Conservation (phyloP, 2,113 vertebrate species). For the Mastomys coucha region DNA sequence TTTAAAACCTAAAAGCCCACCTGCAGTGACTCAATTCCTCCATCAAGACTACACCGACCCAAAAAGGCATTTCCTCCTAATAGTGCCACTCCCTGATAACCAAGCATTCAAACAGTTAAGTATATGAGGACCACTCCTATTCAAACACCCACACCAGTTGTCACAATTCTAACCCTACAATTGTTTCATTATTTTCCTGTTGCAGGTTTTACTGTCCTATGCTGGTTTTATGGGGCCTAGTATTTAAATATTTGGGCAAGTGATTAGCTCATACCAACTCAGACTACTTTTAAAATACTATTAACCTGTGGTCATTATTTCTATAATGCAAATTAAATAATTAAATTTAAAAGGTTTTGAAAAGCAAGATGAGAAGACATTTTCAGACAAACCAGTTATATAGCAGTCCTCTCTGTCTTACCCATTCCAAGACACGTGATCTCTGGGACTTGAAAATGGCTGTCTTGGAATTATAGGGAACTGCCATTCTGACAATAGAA, state of each 20-base stretch:
- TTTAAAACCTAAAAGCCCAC: background rate
- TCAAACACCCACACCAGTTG: background rate
- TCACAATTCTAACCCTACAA: background rate
- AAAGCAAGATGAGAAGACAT: constrained; percentile 64
- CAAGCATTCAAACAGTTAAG: background rate
- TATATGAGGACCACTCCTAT: background rate
- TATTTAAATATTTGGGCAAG: background rate
- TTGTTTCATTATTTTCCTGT: background rate
- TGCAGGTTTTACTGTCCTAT: no score
- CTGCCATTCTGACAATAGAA: constrained; percentile 66
- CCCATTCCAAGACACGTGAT: background rate
- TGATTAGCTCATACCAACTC: background rate
- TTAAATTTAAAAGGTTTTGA: constrained; percentile 44
- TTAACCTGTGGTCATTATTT: background rate
- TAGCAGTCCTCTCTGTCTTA: background rate
- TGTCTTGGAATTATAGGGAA: constrained; percentile 63
- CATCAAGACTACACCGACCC: background rate
- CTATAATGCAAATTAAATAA: constrained; percentile 54
- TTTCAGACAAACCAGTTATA: constrained; percentile 39
- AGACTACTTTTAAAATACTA: constrained; percentile 14
- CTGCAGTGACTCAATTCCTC: background rate
- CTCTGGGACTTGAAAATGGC: background rate
- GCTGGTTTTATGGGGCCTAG: background rate
- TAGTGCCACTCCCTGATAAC: background rate
- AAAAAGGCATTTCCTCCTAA: background rate